A percentile compares a stretch with the other conserved stretches of the same genome.
These are phyloP conservation scores for Bombus confusus DNA, from an alignment of 1,140 invertebrate species.

Conservation along the genomic window DNA sequence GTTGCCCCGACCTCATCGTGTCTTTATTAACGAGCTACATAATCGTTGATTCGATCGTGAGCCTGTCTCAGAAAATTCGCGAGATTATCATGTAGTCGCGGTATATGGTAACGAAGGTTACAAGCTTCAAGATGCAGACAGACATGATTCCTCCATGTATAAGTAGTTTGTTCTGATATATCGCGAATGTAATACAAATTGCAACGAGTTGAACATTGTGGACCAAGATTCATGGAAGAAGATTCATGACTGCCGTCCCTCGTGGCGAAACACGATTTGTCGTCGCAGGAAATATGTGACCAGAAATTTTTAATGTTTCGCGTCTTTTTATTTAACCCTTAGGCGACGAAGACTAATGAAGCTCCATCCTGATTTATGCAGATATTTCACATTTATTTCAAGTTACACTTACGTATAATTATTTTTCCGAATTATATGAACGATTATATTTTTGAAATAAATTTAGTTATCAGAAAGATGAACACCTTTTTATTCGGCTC, in stretches of 20 bases:
- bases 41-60: neutral
- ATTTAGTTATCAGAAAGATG: too few relatives aligned
- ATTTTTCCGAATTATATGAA: neutral
- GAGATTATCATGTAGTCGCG: neutral
- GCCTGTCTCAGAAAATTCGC: neutral
- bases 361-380: too few relatives aligned
- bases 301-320: too few relatives aligned
- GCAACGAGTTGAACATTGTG: neutral
- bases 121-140: neutral
- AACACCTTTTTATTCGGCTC: too few relatives aligned
- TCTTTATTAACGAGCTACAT: conserved; percentile 27
- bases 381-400: neutral
- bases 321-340: too few relatives aligned
- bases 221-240: too few relatives aligned
- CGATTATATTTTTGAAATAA: too few relatives aligned
- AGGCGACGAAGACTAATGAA: too few relatives aligned
- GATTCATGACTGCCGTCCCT: neutral
- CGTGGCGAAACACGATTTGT: neutral
- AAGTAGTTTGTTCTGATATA: neutral
- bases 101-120: neutral
- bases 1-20: neutral
- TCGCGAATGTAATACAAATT: neutral
- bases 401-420: neutral
- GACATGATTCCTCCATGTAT: neutral
- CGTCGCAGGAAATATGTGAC: too few relatives aligned